Base-by-base conservation (phyloP, 2,797 vertebrate species). In the Fistularia commersonii region DNA sequence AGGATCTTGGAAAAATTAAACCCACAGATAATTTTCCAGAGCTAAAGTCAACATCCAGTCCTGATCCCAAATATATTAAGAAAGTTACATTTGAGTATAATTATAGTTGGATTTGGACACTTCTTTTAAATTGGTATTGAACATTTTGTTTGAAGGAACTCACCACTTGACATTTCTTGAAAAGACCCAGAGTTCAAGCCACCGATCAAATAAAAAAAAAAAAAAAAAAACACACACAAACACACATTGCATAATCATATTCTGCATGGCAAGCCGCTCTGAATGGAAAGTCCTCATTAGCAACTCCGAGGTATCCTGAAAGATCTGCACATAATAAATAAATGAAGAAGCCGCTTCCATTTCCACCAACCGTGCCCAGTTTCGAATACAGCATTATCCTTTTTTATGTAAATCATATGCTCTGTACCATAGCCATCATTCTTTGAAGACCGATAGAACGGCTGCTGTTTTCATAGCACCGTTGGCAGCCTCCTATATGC, bases 361-460 rank as follows among this genome's bases (percentile, higher is more conserved):
- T 44, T 65, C 46, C 35, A 62, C 52, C 50, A 62, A 38, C 41
- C 51, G 43, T 49, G 7, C 57, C 48, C 42, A 11, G 52, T 42
- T 42, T 42, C 49, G 61, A 35, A 45, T 41, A 54, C 35, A 34
- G 23, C 12, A 34, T 48, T n/a, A 41, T 48, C 3, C 15, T 57
- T 40, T 54, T 66, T 51, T 52, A 48, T 66, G 42, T 57, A 54
- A 45, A 67, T 73, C 45, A 60, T 71, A 64, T 56, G 42, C 52
- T 64, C 37, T 69, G 61, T 56, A 54, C 44, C 33, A 48, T 60
- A 58, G 43, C 15, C 52, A 51, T 38, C 45, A 10, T 52, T 63
- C 77, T 75, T 64, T 73, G 54, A 72, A 63, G 51, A 51, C 54
- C 1, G 3, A 72, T 41, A 69, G 51, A 61, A 68, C 57, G 43